phyloP scores from a whole-genome alignment of 2,797 vertebrate species.

The Pangasius macronema region DNA sequence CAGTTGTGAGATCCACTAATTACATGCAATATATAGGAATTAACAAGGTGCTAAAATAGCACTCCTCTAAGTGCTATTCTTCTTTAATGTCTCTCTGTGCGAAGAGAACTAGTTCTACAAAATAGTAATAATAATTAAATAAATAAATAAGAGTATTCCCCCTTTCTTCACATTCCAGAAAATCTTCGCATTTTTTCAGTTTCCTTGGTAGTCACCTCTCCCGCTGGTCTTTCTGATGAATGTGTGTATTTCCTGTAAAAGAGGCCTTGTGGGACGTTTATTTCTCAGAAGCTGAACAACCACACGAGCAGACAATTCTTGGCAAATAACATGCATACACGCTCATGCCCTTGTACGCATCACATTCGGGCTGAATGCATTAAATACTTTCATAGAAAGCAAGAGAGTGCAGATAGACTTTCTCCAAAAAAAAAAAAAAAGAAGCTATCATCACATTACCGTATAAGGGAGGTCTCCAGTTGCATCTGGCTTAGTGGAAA shows the following conservation, averaged over 20 bases:
- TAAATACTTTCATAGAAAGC: constrained; percentile 15
- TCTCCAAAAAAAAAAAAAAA: background rate
- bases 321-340: background rate
- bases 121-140: background rate
- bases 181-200: constrained; percentile 34
- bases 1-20: background rate
- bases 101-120: background rate
- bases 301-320: constrained; percentile 7
- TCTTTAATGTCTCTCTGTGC: background rate
- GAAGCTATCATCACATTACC: background rate
- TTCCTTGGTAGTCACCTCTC: constrained; percentile 31
- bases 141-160: background rate
- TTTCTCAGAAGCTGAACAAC: constrained; percentile 29
- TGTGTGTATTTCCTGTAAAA: constrained; percentile 36
- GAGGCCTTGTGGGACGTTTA: background rate
- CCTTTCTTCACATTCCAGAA: constrained; percentile 29
- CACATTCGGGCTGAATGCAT: background rate
- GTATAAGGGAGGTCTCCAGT: background rate
- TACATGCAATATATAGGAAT: background rate
- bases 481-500: constrained; percentile 15
- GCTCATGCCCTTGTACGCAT: background rate
- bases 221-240: constrained; percentile 1
- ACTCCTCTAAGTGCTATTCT: background rate
- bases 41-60: background rate
- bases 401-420: constrained; percentile 7